Conservation (phyloP, 2,113 vertebrate species). For the Sander lucioperca region DNA sequence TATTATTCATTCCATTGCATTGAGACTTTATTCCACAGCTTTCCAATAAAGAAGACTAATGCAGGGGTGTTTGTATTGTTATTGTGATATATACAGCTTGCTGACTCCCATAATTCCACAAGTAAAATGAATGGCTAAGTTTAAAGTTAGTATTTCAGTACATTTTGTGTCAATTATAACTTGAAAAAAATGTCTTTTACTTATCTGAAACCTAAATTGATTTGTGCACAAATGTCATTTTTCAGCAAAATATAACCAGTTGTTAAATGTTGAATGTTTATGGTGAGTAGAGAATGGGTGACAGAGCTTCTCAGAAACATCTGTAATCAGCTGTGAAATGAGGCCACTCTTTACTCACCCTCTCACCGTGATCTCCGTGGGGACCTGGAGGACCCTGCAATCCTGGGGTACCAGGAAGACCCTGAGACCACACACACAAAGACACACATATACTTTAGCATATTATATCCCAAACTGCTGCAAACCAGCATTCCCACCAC, state of each 20-base stretch:
- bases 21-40: conserved; percentile 31
- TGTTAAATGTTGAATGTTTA: neutral
- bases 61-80: neutral
- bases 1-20: conserved; percentile 46
- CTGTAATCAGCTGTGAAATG: conserved; percentile 36
- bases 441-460: conserved; percentile 53
- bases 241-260: neutral
- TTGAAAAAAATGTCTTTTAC: neutral
- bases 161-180: conserved; percentile 11
- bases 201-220: conserved; percentile 8
- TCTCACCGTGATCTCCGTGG: conserved; percentile 93
- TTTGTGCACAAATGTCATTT: neutral
- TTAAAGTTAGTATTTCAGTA: conserved; percentile 8
- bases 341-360: conserved; percentile 86
- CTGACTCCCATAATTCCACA: conserved; percentile 8
- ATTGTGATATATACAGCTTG: neutral
- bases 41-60: conserved; percentile 36
- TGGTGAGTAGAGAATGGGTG: neutral
- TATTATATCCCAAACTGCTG: conserved; percentile 55
- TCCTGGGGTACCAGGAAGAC: conserved; percentile 92
- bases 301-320: conserved; percentile 26
- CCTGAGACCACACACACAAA: conserved; percentile 83
- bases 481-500: conserved; percentile 68
- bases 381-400: conserved; percentile 91
- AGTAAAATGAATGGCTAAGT: conserved; percentile 15